Percentiles rank a stretch among this genome's conserved stretches.
Evolutionary conservation across 1,140 invertebrate genomes (phyloP).

Genomic region (Hylaeus volcanicus): DNA sequence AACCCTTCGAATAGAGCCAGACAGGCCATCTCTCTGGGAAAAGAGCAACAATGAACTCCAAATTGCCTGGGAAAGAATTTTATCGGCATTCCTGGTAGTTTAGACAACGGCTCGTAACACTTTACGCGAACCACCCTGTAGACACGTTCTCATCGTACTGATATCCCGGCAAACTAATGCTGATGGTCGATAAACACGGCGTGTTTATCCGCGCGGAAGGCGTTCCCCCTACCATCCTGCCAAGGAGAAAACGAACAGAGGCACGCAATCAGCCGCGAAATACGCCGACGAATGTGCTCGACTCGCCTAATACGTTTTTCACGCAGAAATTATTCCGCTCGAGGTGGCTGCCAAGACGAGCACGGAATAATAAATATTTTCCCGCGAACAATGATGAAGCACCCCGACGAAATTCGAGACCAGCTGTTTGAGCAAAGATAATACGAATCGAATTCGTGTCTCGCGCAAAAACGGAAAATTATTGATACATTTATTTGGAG

Average conservation of each 20-base stretch:
- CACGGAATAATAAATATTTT: background rate
- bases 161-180: conserved; percentile 1
- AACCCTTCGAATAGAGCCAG: background rate
- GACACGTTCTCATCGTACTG: background rate
- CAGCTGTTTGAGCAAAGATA: background rate
- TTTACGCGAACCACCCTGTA: background rate
- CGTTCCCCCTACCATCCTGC: background rate
- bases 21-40: background rate
- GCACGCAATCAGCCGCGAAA: conserved; percentile 11
- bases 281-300: too few species aligned
- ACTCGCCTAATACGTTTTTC: conserved; percentile 6
- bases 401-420: background rate
- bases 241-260: conserved; percentile 4
- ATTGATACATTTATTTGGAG: too few species aligned
- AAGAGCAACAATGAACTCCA: background rate
- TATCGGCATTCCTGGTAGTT: background rate
- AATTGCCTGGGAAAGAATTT: background rate
- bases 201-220: conserved; percentile 12
- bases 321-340: background rate
- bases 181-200: conserved; percentile 12
- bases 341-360: background rate
- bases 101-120: background rate
- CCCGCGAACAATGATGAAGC: background rate
- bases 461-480: too few species aligned
- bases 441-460: too few species aligned